phyloP scores from a whole-genome alignment of 2,113 vertebrate species.

The Pao palembangensis region DNA sequence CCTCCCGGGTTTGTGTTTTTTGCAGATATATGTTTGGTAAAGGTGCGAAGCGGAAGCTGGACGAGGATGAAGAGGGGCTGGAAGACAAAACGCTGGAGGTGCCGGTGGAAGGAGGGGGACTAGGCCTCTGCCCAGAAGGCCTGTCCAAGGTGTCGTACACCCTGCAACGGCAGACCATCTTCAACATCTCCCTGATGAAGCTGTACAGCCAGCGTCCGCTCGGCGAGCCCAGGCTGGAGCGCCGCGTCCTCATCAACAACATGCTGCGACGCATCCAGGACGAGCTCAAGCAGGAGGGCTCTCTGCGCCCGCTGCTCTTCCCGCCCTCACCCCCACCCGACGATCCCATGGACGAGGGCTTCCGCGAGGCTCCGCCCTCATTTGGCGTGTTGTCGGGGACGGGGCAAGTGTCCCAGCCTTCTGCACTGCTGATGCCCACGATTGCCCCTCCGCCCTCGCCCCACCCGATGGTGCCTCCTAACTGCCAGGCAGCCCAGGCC shows the following conservation, averaged over 20 bases:
- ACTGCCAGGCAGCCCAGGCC: conserved; percentile 36
- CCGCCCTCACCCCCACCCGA: conserved; percentile 82
- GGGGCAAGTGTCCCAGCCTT: conserved; percentile 51
- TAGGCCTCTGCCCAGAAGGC: conserved; percentile 68
- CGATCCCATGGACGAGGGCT: conserved; percentile 82
- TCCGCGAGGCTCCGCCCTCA: conserved; percentile 83
- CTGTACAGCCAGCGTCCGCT: conserved; percentile 93
- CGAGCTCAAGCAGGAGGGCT: conserved; percentile 93
- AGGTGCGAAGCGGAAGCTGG: conserved; percentile 99
- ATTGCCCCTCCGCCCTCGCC: conserved; percentile 73
- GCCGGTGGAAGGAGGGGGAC: conserved; percentile 58
- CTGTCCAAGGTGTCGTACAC: conserved; percentile 97
- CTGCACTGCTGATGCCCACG: conserved; percentile 48
- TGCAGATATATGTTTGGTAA: conserved; percentile 99
- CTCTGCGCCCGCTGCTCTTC: conserved; percentile 83
- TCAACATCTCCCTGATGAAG: conserved; percentile 99
- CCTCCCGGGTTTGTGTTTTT: conserved; percentile 2
- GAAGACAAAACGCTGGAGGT: conserved; percentile 94
- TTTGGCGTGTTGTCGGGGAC: conserved; percentile 67
- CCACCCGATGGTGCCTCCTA: conserved; percentile 54
- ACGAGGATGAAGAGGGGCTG: conserved; percentile 99
- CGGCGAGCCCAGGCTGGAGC: conserved; percentile 91
- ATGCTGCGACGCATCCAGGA: conserved; percentile 98
- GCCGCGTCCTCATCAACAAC: conserved; percentile 97
- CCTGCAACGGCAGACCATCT: conserved; percentile 98